Conservation (phyloP, 2,888 invertebrate genomes). For the Drosophila trichaetosa region DNA sequence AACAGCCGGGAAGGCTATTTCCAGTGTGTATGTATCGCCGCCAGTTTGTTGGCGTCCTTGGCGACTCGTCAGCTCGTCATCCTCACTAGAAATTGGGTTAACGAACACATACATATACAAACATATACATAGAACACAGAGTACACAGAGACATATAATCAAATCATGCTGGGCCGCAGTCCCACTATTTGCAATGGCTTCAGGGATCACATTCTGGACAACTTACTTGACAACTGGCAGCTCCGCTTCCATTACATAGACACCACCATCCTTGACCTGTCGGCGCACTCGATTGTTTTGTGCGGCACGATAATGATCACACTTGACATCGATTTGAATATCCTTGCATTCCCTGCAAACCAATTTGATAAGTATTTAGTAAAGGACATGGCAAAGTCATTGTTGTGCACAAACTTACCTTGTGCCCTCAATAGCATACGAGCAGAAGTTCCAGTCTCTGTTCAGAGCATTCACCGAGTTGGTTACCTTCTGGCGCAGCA, state of each 20-base stretch:
- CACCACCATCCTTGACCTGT: slow-evolving; percentile 89
- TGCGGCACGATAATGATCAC: slow-evolving; percentile 89
- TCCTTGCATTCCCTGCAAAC: slow-evolving; percentile 93
- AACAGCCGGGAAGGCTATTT: slow-evolving; percentile 96
- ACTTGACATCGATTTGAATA: slow-evolving; percentile 95
- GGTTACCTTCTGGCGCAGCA: slow-evolving; percentile 94
- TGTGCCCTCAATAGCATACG: slow-evolving; percentile 93
- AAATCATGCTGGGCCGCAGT: slow-evolving; percentile 44
- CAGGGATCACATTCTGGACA: neutral
- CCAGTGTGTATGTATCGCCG: slow-evolving; percentile 94
- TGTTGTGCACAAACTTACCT: slow-evolving; percentile 59
- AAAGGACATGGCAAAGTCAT: accelerated
- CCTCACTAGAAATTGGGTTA: slow-evolving; percentile 80
- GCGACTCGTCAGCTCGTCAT: slow-evolving; percentile 85
- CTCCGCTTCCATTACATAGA: slow-evolving; percentile 92
- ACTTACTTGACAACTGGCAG: slow-evolving; percentile 95
- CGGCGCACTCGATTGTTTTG: slow-evolving; percentile 88
- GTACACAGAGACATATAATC: slow-evolving; percentile 41
- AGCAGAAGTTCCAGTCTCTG: slow-evolving; percentile 98
- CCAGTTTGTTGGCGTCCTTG: slow-evolving; percentile 93
- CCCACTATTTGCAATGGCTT: neutral
- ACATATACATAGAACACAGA: slow-evolving; percentile 65
- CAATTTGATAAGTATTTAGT: neutral
- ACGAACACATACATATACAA: slow-evolving; percentile 59
- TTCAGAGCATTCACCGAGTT: slow-evolving; percentile 95